Conservation (phyloP, 2,797 vertebrate species). For the Macroramphosus scolopax region DNA sequence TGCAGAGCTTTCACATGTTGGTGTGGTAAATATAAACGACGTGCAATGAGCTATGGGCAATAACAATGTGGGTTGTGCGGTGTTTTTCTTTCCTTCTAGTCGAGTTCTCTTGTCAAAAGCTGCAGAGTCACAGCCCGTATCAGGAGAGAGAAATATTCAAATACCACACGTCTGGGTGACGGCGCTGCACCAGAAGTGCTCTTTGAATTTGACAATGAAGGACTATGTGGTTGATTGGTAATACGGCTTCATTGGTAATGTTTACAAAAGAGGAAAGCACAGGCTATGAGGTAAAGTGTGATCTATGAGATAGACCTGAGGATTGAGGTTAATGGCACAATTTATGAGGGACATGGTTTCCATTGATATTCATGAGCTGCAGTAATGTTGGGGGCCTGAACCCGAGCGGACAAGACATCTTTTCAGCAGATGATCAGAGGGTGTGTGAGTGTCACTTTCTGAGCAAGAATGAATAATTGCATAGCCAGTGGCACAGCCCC, state of each 20-base stretch:
- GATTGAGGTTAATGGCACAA: conserved; percentile 71
- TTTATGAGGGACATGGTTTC: conserved; percentile 63
- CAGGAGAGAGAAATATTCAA: conserved; percentile 14
- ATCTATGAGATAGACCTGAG: conserved; percentile 58
- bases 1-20: conserved; percentile 25
- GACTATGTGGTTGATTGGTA: conserved; percentile 45
- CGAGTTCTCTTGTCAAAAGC: conserved; percentile 22
- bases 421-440: conserved; percentile 61
- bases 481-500: conserved; percentile 46
- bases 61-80: too few relatives aligned
- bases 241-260: conserved; percentile 28
- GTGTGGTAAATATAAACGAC: conserved; percentile 25
- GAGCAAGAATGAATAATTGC: conserved; percentile 68
- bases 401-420: conserved; percentile 54
- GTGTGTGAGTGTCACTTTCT: conserved; percentile 49
- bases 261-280: conserved; percentile 38
- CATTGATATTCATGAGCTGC: conserved; percentile 76
- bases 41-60: conserved; percentile 3
- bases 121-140: conserved; percentile 21
- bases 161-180: conserved; percentile 28
- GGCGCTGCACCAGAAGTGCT: conserved; percentile 13
- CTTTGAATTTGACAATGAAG: conserved; percentile 37
- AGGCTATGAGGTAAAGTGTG: conserved; percentile 34
- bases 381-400: conserved; percentile 58
- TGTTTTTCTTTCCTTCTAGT: conserved; percentile 2